Evolutionary conservation across 2,113 vertebrate genomes (phyloP).

Genomic region (Seriola quinqueradiata): DNA sequence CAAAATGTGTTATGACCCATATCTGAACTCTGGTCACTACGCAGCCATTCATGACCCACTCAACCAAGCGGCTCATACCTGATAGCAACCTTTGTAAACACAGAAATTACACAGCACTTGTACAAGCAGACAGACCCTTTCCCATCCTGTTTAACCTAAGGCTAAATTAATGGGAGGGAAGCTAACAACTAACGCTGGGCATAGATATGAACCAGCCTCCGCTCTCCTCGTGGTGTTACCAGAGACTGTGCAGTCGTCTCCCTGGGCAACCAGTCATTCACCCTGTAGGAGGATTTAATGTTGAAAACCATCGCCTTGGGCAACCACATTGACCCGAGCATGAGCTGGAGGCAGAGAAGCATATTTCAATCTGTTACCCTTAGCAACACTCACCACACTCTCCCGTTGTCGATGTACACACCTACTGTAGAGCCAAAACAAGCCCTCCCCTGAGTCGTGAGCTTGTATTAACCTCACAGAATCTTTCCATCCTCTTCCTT

Average conservation of each 20-base stretch:
- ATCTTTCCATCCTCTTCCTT: conserved; percentile 24
- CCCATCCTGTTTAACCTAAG: background rate
- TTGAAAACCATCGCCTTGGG: conserved; percentile 54
- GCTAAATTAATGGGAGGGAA: background rate
- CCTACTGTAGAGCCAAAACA: conserved; percentile 46
- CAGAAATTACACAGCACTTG: background rate
- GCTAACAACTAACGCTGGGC: background rate
- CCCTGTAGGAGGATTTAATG: conserved; percentile 54
- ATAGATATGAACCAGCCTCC: conserved; percentile 16
- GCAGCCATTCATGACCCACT: conserved; percentile 24
- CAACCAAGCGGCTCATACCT: background rate
- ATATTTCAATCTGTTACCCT: conserved; percentile 67
- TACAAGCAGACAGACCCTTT: background rate
- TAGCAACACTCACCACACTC: conserved; percentile 56
- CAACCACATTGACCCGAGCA: conserved; percentile 45
- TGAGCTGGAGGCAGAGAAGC: conserved; percentile 53
- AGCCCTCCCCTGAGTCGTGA: conserved; percentile 44
- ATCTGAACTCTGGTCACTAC: conserved; percentile 23
- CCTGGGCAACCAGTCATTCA: conserved; percentile 58
- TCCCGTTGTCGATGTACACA: conserved; percentile 2
- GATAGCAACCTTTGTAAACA: conserved; percentile 11
- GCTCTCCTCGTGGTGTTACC: background rate
- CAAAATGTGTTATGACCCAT: conserved; percentile 8
- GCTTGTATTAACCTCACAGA: conserved; percentile 47
- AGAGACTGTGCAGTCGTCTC: conserved; percentile 32